Base-by-base conservation (phyloP, 2,113 vertebrate species). In the Ursus arctos region DNA sequence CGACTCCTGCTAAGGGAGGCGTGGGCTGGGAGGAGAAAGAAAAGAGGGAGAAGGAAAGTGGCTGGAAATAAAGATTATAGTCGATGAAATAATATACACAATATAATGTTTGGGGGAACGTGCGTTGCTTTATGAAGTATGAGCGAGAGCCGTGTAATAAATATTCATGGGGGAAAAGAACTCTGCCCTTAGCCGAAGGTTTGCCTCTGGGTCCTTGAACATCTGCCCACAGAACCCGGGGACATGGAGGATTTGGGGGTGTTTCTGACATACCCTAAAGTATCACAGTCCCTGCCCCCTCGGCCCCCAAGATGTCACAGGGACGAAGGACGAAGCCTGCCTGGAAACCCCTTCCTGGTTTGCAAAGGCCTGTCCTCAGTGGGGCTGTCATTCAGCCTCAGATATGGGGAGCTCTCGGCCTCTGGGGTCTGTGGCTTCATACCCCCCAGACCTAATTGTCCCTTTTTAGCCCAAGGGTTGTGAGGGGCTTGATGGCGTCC, bases 91-190 rank as follows among this genome's bases (percentile, higher is more conserved):
- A 7, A 22, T 7, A 19, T 5, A 7, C 31, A 8, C 63, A 13
- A 6, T 0, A 6, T 4, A 12, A 47, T 2, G 24, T 31, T 21
- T 7, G 0, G 22, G 3, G 40, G n/a, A 53, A 53, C 2, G 4
- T 3, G 7, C 15, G 0, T 5, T 3, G 16, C 31, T n/a, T 36
- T 47, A 13, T 12, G 53, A 67, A n/a, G 14, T 16, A 9, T 0
- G 3, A 4, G 28, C 14, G 0, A 71, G 53, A 7, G 2, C 40
- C 13, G 13, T 7, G 10, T 24, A 1, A 49, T 40, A 31, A 71
- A 31, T 36, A 15, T 16, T 28, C 71, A 0, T 0, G 1, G 51
- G 7, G 31, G 15, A 7, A 10, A 71, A 53, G 26, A 87, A 7
- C 12, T 4, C 36, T 19, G 31, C 26, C 40, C 26, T 59, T 24